Base-by-base conservation (phyloP, 1,140 invertebrate genomes). In the Papilio dardanus region DNA sequence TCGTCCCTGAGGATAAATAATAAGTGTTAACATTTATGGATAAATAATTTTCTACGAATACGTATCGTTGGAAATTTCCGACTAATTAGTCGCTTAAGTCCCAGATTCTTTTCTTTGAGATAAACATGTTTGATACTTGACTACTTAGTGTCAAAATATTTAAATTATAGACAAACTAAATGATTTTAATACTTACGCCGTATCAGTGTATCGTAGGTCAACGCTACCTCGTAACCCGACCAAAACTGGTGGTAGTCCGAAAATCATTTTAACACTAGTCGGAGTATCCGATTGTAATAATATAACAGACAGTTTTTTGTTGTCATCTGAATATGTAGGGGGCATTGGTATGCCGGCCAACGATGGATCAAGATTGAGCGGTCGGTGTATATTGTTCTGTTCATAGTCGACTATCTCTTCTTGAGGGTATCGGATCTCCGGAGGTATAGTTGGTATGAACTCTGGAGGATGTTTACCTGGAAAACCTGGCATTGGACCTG, bases 181-280 rank as follows among this genome's bases (percentile, higher is more conserved):
- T 76, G 35, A 35, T n/a, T n/a, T n/a, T 69, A 24, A 19, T 68
- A 95, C 94, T 94, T 94, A 97, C 96, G 93, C 89, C 78, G 95
- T 95, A 83, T 97, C 96, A 6, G 97, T 97, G 83, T 97, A 98
- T 81, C 96, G 94, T 74, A 98, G 91, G 90, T 98, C 97, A 1
- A 98, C 96, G 76, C 97, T 95, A 71, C 97, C 97, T 83, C 97
- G 96, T 33, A 98, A 93, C 62, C 97, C 97, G n/a, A 98, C 97
- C 78, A 97, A 95, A 1, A 98, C 93, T 35, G 95, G 92, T 0
- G 97, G 97, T 12, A 98, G 95, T 7, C 96, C 96, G 87, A 98
- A 98, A 2, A 97, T 94, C 75, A 98, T 94, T 78, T 97, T 95
- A 2, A 98, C 95, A 42, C 96, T 96, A 31, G 96, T 95, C 0